Conservation (phyloP, 2,113 vertebrate species). For the Micromys minutus region DNA sequence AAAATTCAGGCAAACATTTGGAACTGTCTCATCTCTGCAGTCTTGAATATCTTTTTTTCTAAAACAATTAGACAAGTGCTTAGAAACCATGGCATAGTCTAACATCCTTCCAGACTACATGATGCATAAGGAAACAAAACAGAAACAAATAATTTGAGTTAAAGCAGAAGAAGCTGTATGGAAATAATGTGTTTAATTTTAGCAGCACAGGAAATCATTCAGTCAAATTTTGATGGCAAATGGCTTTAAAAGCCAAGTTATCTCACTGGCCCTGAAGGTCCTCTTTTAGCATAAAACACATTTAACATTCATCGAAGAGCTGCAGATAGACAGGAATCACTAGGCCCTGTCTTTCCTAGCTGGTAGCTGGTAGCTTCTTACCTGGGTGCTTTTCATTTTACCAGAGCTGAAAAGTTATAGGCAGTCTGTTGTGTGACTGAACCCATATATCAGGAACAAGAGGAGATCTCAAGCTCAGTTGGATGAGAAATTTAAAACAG, state of each 20-base stretch:
- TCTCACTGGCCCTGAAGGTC: neutral
- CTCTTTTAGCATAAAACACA: neutral
- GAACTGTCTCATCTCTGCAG: neutral
- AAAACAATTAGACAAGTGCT: neutral
- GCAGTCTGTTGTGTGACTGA: neutral
- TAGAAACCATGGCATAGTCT: neutral
- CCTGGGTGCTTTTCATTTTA: neutral
- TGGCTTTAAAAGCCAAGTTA: neutral
- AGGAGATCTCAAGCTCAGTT: neutral
- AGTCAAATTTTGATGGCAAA: neutral
- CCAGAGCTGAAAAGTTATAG: neutral
- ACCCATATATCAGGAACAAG: neutral
- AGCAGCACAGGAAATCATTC: neutral
- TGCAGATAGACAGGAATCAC: neutral
- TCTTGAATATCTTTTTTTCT: neutral
- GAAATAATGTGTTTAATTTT: constrained; percentile 17
- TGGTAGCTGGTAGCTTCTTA: neutral
- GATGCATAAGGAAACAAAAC: neutral
- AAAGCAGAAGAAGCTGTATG: neutral
- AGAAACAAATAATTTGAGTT: neutral
- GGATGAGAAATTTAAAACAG: neutral
- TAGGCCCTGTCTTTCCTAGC: neutral
- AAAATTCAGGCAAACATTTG: neutral
- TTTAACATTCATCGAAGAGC: neutral
- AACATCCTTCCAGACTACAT: neutral